phyloP scores from a whole-genome alignment of 2,797 vertebrate genomes.

The Anableps anableps region DNA sequence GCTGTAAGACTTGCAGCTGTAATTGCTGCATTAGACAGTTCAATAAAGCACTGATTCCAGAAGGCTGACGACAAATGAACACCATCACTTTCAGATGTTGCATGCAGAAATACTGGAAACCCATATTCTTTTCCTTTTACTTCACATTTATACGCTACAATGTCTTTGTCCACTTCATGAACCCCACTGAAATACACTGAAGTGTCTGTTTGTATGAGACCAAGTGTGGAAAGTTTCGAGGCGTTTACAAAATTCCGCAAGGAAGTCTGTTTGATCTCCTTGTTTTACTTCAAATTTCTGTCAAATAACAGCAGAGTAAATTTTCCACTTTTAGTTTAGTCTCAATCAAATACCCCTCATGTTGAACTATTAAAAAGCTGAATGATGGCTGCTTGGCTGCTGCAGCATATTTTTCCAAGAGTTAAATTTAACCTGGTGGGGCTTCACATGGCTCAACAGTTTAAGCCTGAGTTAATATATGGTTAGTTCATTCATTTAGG shows the following conservation, averaged over 20 bases:
- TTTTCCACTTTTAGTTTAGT: background rate
- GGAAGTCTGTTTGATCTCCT: background rate
- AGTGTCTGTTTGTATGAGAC: background rate
- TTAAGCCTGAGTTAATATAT: slow-evolving; percentile 15
- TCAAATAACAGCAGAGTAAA: background rate
- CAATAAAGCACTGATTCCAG: background rate
- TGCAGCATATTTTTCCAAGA: background rate
- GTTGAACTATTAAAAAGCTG: background rate
- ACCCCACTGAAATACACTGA: background rate
- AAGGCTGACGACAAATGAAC: background rate
- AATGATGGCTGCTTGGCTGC: no score
- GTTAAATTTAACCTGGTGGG: background rate
- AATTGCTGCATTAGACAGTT: background rate
- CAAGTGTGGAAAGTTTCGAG: background rate
- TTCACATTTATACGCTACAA: background rate
- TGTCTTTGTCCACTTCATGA: background rate
- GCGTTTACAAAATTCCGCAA: background rate
- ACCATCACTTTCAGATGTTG: background rate
- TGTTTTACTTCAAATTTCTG: background rate
- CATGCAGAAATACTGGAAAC: background rate
- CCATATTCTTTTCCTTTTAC: background rate
- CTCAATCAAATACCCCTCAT: background rate
- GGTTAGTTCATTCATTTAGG: slow-evolving; percentile 32
- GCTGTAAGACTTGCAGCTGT: no score
- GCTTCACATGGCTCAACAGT: background rate